phyloP scores from a whole-genome alignment of 2,888 invertebrate species.

The Trissolcus brochymenae region DNA sequence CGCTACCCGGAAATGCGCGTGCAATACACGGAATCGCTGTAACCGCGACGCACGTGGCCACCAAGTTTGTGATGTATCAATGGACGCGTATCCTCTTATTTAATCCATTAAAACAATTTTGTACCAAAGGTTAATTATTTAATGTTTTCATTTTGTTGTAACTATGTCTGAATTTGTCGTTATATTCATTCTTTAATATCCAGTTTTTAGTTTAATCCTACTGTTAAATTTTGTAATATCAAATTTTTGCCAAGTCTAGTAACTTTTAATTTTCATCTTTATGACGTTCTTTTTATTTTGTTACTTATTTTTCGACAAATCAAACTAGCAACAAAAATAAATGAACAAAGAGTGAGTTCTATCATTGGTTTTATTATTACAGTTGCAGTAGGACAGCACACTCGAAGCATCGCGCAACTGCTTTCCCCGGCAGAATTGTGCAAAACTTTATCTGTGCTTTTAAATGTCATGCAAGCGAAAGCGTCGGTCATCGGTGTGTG shows the following conservation, averaged over 20 bases:
- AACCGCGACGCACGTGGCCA: constrained; percentile 53
- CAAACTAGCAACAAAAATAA: not conserved
- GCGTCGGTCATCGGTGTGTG: constrained; percentile 17
- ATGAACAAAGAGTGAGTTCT: constrained; percentile 32
- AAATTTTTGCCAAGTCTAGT: no score
- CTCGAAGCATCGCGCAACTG: constrained; percentile 44
- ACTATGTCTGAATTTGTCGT: not conserved
- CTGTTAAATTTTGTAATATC: no score
- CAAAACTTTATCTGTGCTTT: constrained; percentile 55
- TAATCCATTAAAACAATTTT: constrained; percentile 37
- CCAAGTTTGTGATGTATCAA: constrained; percentile 39
- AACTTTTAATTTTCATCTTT: no score
- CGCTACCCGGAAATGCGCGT: constrained; percentile 58
- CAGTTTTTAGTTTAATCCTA: no score
- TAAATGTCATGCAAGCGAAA: constrained; percentile 45
- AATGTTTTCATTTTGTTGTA: not conserved
- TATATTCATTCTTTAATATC: not conserved
- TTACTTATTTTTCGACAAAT: not conserved
- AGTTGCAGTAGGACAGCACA: constrained; percentile 25
- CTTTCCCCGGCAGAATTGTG: constrained; percentile 47
- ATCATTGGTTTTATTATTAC: constrained; percentile 45
- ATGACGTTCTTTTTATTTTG: no score
- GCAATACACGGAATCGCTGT: constrained; percentile 58
- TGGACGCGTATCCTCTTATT: constrained; percentile 4
- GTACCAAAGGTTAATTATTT: not conserved